Evolutionary conservation across 2,888 invertebrate species (phyloP).

Genomic region (Tillus elongatus): DNA sequence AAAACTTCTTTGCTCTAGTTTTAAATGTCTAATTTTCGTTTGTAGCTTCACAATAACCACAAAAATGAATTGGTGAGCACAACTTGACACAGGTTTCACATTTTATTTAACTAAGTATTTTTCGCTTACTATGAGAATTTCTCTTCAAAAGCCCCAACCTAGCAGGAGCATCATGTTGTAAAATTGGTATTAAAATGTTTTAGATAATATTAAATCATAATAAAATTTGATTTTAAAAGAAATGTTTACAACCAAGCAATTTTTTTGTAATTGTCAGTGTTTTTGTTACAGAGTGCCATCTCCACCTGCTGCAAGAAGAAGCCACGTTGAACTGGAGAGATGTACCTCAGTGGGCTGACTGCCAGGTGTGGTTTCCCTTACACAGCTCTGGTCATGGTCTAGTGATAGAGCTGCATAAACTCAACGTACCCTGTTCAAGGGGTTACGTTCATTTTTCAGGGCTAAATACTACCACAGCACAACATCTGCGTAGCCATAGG

Average conservation of each 20-base stretch:
- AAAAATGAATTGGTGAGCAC: no score
- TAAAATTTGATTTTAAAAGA: not conserved
- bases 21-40: no score
- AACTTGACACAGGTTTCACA: no score
- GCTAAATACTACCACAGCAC: conserved; percentile 33
- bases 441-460: conserved; percentile 52
- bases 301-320: conserved; percentile 44
- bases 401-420: conserved; percentile 54
- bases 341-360: conserved; percentile 45
- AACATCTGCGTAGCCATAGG: conserved; percentile 28
- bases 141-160: no score
- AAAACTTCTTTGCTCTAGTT: no score
- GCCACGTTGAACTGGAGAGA: conserved; percentile 48
- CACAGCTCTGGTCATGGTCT: conserved; percentile 45
- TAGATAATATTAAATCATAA: not conserved
- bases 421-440: conserved; percentile 59
- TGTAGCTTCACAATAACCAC: no score
- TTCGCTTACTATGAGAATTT: no score
- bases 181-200: conserved; percentile 2
- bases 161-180: no score
- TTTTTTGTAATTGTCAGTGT: no score
- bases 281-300: conserved; percentile 53
- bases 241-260: no score
- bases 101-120: no score
- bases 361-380: conserved; percentile 48